Conservation (phyloP, 2,888 invertebrate species). For the Conistra vaccinii region DNA sequence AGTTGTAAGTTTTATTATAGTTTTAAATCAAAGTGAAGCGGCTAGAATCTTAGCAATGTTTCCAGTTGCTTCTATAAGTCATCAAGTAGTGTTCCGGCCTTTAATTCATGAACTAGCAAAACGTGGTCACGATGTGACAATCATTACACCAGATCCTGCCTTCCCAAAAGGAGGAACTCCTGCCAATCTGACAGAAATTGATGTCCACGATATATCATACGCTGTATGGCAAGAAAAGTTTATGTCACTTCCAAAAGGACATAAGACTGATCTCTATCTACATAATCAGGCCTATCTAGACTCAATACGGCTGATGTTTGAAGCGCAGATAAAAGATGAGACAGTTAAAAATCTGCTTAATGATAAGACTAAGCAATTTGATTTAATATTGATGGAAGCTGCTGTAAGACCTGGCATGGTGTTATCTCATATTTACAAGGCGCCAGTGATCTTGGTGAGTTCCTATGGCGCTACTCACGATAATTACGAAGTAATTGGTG, state of each 20-base stretch:
- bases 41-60: slow-evolving; percentile 41
- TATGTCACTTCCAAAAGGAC: slow-evolving; percentile 37
- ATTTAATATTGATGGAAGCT: slow-evolving; percentile 64
- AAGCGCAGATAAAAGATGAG: slow-evolving; percentile 56
- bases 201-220: slow-evolving; percentile 77
- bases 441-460: slow-evolving; percentile 65
- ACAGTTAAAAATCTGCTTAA: slow-evolving; percentile 53
- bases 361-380: slow-evolving; percentile 57
- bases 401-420: slow-evolving; percentile 42
- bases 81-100: slow-evolving; percentile 45
- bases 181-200: slow-evolving; percentile 76
- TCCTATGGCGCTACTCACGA: slow-evolving; percentile 26
- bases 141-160: slow-evolving; percentile 54
- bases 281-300: slow-evolving; percentile 26
- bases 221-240: slow-evolving; percentile 46
- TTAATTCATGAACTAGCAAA: slow-evolving; percentile 26
- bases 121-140: slow-evolving; percentile 41
- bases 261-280: slow-evolving; percentile 9
- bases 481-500: slow-evolving; percentile 36
- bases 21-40: slow-evolving; percentile 19
- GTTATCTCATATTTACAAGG: slow-evolving; percentile 60
- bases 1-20: not conserved
- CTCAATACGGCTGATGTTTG: slow-evolving; percentile 44
- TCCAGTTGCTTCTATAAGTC: slow-evolving; percentile 44
- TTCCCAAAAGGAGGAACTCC: slow-evolving; percentile 72